Base-by-base conservation (phyloP, 1,140 invertebrate species). In the Tribolium madens region DNA sequence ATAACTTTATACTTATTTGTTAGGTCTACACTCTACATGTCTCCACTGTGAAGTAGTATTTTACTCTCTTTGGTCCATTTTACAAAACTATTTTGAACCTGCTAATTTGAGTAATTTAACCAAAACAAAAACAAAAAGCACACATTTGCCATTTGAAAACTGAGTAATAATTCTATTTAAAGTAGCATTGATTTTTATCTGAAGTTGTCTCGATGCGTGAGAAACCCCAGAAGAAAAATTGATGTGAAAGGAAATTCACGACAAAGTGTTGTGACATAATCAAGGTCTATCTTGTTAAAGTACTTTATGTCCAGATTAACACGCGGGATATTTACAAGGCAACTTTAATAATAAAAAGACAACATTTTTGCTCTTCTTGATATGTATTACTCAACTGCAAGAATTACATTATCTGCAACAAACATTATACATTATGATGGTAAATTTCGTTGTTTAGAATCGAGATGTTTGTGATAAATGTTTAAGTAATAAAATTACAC, bases 401-500 rank as follows among this genome's bases (percentile, higher is more conserved):
- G 5, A 2, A 36, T 36, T 42, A n/a, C 9, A 42, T 26, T 26
- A 26, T 26, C 21, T 26, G 21, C 21, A 26, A 26, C 21, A 26
- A 26, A 5, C 21, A 4, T 26, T 26, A 26, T 26, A 26, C 3
- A 26, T 26, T 26, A 26, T 26, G 21, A 26, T 26, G 21, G 21
- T 42, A 42, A 42, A n/a, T 42, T n/a, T 42, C 36, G 5, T 33
- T 64, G 12, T 64, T 64, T 64, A 64, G 33, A 64, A 64, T 33
- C 9, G 21, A 13, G 18, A 60, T 60, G 53, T 14, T 53, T 53
- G 50, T 53, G 50, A 53, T 53, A 57, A 57, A 57, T 57, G 52
- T 64, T 64, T 64, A 64, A 64, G 10, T 64, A 31, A 64, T 64
- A 64, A 64, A 42, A 33, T 64, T 64, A 64, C 57, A 14, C 26